Evolutionary conservation across 1,140 invertebrate species (phyloP).

Genomic region (Ylistrum balloti): DNA sequence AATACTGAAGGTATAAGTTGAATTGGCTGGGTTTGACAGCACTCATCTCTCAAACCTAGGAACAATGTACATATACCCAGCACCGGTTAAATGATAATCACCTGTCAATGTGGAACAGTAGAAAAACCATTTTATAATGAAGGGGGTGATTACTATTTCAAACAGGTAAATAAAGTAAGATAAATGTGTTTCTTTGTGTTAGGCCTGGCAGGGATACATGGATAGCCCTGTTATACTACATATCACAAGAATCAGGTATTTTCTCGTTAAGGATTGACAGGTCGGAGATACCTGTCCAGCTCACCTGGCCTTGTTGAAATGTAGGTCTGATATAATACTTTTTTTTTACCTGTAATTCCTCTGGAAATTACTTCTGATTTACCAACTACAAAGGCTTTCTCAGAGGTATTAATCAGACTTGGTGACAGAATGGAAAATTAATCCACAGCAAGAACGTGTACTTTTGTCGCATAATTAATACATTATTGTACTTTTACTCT

Average conservation of each 20-base stretch:
- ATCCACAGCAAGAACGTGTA: not conserved
- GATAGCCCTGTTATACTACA: not conserved
- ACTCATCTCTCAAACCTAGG: not conserved
- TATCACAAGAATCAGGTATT: conserved; percentile 8
- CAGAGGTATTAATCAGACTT: not conserved
- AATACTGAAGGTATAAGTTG: not conserved
- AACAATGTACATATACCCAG: not conserved
- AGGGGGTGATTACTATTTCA: conserved; percentile 38
- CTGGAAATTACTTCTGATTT: not conserved
- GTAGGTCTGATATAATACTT: not conserved
- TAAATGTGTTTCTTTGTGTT: conserved; percentile 1
- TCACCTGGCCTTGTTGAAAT: conserved; percentile 1
- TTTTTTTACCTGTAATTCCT: not conserved
- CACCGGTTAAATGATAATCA: not conserved
- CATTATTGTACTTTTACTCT: not conserved
- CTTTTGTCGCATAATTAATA: conserved; percentile 20
- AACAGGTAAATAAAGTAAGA: conserved; percentile 9
- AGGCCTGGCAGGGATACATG: not conserved
- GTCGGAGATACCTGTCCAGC: not conserved
- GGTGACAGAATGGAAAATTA: not conserved
- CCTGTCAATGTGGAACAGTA: conserved; percentile 21
- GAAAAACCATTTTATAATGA: conserved; percentile 28
- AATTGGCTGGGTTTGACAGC: not conserved
- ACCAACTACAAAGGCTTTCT: not conserved
- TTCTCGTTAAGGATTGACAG: conserved; percentile 27